Percentiles rank a stretch among this genome's conserved stretches.
phyloP scores from a whole-genome alignment of 2,888 invertebrate genomes.

The Diarsia dahlii region DNA sequence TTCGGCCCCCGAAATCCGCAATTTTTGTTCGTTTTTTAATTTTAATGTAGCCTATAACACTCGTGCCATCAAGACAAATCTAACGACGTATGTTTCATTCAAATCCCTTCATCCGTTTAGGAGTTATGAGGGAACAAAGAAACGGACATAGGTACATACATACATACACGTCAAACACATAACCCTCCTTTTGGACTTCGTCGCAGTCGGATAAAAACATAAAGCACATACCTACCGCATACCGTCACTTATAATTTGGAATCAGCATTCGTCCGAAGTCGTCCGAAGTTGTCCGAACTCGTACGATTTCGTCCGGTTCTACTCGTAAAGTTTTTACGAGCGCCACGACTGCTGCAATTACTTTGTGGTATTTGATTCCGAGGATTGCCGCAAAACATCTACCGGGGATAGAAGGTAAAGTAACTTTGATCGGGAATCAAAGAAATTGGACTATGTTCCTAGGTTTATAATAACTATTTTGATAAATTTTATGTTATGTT shows the following conservation, averaged over 20 bases:
- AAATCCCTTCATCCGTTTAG: too few relatives aligned
- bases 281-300: conserved; percentile 5
- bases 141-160: too few relatives aligned
- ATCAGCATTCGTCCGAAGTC: conserved; percentile 15
- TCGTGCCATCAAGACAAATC: too few relatives aligned
- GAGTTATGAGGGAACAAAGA: too few relatives aligned
- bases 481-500: not conserved
- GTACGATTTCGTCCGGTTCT: conserved; percentile 1
- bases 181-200: too few relatives aligned
- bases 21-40: too few relatives aligned
- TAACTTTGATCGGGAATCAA: not conserved
- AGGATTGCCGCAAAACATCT: not conserved
- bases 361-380: conserved; percentile 57
- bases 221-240: not conserved
- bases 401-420: not conserved
- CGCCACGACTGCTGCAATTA: conserved; percentile 50
- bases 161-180: too few relatives aligned
- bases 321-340: conserved; percentile 62
- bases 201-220: too few relatives aligned
- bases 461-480: not conserved
- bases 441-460: not conserved
- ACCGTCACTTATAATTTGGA: conserved; percentile 3
- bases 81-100: too few relatives aligned
- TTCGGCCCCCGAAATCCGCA: too few relatives aligned
- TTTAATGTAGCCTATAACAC: too few relatives aligned